Conservation (phyloP, 2,113 vertebrate species). For the Malaclemys terrapin region DNA sequence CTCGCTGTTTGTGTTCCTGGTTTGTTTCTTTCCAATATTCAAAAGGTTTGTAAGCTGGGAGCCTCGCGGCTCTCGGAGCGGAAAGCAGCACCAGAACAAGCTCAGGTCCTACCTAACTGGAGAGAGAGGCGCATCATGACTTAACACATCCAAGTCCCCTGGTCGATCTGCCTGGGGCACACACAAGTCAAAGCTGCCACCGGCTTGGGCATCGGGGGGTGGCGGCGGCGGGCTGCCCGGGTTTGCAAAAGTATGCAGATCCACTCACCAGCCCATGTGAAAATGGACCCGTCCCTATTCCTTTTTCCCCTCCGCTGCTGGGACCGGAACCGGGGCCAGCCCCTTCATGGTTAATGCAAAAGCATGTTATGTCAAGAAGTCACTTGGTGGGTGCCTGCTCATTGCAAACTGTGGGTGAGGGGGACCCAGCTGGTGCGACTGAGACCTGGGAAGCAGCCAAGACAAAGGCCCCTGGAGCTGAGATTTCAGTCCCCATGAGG, state of each 20-base stretch:
- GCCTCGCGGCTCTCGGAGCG: not conserved
- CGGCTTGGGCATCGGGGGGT: not conserved
- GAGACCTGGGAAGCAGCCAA: not conserved
- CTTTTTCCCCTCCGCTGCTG: not conserved
- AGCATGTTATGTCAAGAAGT: not conserved
- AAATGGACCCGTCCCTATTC: not conserved
- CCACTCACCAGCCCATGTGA: not conserved
- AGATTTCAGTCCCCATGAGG: not conserved
- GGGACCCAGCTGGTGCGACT: not conserved
- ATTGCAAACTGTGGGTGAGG: not conserved
- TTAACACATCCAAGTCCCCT: accelerated
- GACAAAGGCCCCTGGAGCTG: not conserved
- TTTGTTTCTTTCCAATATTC: not conserved
- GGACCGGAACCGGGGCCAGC: not conserved
- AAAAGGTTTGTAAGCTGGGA: not conserved
- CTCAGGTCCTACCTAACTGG: not conserved
- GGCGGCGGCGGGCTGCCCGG: too few relatives aligned
- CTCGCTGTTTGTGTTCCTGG: accelerated
- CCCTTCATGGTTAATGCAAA: not conserved
- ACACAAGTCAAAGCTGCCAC: not conserved
- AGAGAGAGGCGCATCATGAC: not conserved
- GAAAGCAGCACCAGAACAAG: not conserved
- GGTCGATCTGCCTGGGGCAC: accelerated
- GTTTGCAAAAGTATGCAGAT: not conserved
- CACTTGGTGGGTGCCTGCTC: not conserved